A percentile compares a stretch with the other conserved stretches of the same genome.
phyloP scores from a whole-genome alignment of 2,888 invertebrate species.

The Coelinius sp. region DNA sequence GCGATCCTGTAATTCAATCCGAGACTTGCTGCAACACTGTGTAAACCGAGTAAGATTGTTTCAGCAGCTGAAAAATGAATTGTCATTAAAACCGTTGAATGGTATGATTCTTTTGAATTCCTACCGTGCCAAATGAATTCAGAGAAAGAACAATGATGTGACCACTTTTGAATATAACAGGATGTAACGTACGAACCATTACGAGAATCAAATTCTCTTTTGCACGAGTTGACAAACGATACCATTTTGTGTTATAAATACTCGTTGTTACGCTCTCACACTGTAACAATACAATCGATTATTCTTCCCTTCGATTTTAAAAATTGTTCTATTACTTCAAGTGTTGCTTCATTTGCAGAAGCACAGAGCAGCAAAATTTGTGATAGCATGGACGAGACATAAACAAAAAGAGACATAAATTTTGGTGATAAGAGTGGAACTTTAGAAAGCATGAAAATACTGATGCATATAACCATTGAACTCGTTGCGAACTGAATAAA shows the following conservation, averaged over 20 bases:
- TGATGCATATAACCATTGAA: conserved; percentile 17
- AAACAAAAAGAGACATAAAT: background rate
- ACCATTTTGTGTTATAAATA: conserved; percentile 55
- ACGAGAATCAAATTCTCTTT: conserved; percentile 47
- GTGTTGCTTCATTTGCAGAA: background rate
- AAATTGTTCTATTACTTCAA: background rate
- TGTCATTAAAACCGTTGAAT: background rate
- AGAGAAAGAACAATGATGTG: conserved; percentile 38
- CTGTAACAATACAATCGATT: conserved; percentile 45
- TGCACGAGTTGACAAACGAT: conserved; percentile 36
- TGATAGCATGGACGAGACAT: background rate
- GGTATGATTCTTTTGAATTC: background rate
- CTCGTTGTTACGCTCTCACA: conserved; percentile 50
- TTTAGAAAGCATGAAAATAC: background rate
- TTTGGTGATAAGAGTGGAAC: background rate
- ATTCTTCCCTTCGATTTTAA: too few relatives aligned
- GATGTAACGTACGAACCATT: conserved; percentile 40
- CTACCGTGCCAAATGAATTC: conserved; percentile 40
- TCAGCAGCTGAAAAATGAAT: background rate
- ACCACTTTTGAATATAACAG: conserved; percentile 35
- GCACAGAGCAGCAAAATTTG: background rate
- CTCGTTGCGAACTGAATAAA: background rate
- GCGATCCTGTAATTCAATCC: too few relatives aligned
- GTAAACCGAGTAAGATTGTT: background rate
- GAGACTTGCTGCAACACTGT: background rate